Conservation (phyloP, 2,888 invertebrate species). For the Pteria penguin region DNA sequence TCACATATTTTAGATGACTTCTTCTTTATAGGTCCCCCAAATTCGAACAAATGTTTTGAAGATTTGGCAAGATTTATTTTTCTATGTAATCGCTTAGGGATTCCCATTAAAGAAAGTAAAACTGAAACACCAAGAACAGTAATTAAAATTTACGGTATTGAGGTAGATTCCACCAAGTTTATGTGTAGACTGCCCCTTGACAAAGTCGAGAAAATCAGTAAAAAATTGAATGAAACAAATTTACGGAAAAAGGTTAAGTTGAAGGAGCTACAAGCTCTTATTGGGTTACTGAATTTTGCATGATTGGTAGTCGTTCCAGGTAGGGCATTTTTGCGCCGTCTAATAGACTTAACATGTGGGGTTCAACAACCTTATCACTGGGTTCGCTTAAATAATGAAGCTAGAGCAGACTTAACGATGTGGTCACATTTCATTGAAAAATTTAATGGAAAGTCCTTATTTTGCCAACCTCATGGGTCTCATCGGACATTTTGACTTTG, state of each 20-base stretch:
- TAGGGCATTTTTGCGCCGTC: not conserved
- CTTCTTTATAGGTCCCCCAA: not conserved
- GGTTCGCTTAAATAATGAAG: slow-evolving; percentile 7
- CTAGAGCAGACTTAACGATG: slow-evolving; percentile 21
- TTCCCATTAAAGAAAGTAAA: slow-evolving; percentile 7
- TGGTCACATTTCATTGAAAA: slow-evolving; percentile 1
- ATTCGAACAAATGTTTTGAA: not conserved
- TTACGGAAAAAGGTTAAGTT: not conserved
- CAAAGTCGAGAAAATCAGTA: slow-evolving; percentile 9
- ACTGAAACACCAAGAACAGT: not conserved
- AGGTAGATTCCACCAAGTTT: slow-evolving; percentile 17
- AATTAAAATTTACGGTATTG: slow-evolving; percentile 30
- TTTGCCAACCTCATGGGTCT: not conserved
- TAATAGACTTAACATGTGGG: not conserved
- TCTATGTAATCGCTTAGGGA: slow-evolving; percentile 2
- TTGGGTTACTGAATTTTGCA: not conserved
- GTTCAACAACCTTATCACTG: not conserved
- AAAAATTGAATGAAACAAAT: not conserved
- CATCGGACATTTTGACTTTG: not conserved
- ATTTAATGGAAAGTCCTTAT: not conserved
- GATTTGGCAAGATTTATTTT: slow-evolving; percentile 5
- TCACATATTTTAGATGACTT: not conserved
- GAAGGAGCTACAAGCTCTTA: not conserved
- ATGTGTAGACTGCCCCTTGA: slow-evolving; percentile 13
- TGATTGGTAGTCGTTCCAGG: not conserved